Evolutionary conservation across 2,797 vertebrate species (phyloP).

Genomic region (Microcaecilia unicolor): DNA sequence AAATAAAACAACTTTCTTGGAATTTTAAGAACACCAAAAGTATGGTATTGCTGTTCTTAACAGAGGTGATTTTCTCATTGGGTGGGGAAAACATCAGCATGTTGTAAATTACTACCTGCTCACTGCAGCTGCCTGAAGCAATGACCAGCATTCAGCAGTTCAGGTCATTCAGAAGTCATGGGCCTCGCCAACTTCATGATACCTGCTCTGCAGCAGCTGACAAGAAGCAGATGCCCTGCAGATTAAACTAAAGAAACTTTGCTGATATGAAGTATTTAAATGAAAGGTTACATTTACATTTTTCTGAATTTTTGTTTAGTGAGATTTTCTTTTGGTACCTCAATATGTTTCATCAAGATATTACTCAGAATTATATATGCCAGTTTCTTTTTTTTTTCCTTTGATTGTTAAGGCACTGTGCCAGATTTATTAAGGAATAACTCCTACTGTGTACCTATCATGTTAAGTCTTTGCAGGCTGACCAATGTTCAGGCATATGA

Average conservation of each 20-base stretch:
- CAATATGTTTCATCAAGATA: neutral
- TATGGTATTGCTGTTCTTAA: neutral
- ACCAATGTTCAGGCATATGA: too few relatives aligned
- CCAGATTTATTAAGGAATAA: too few relatives aligned
- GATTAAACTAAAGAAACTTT: conserved; percentile 1
- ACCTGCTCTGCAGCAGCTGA: neutral
- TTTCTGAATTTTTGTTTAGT: neutral
- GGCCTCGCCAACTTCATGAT: neutral
- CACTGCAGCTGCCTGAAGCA: neutral
- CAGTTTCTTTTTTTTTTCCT: neutral
- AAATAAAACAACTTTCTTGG: neutral
- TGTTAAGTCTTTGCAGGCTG: too few relatives aligned
- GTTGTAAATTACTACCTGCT: neutral
- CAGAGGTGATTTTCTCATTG: neutral
- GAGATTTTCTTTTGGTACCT: neutral
- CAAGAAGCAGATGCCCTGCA: neutral
- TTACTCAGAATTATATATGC: neutral
- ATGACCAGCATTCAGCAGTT: neutral
- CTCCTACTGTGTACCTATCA: too few relatives aligned
- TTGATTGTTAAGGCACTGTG: too few relatives aligned
- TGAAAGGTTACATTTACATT: neutral
- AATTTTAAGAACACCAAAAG: neutral
- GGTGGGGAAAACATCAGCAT: neutral
- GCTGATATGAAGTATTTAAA: neutral
- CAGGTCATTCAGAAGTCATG: neutral